These are phyloP conservation scores for Limnothrissa miodon DNA, from an alignment of 2,113 vertebrate species.

Conservation along the genomic window DNA sequence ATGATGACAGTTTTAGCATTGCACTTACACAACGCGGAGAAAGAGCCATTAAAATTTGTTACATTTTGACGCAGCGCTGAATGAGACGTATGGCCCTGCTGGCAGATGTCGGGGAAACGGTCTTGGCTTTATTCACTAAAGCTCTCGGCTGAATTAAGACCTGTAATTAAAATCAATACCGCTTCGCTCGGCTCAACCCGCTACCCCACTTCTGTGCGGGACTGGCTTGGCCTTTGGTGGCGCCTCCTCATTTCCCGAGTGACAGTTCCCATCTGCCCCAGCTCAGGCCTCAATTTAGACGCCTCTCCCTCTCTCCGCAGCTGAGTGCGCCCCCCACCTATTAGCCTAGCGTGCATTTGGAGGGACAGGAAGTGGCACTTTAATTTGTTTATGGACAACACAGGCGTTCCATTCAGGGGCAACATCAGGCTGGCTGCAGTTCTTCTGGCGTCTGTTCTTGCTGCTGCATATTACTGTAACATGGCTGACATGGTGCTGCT, in stretches of 20 bases:
- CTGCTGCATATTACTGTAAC: neutral
- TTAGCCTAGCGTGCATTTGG: slow-evolving; percentile 8
- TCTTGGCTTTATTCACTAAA: neutral
- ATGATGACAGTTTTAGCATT: too few relatives aligned
- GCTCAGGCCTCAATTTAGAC: slow-evolving; percentile 21
- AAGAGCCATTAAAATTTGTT: neutral
- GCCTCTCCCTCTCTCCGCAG: slow-evolving; percentile 18
- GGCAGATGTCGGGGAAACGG: neutral
- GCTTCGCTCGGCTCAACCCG: neutral
- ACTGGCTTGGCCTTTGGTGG: neutral
- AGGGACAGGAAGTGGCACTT: neutral
- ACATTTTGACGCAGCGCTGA: neutral
- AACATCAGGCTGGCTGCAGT: neutral
- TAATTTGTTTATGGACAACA: neutral
- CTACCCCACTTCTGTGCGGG: neutral
- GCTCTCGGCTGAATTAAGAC: neutral
- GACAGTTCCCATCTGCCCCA: slow-evolving; percentile 23
- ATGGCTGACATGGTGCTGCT: neutral
- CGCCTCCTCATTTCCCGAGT: slow-evolving; percentile 23
- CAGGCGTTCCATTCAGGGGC: neutral
- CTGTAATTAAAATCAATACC: slow-evolving; percentile 36
- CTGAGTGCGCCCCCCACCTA: slow-evolving; percentile 16
- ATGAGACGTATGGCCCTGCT: neutral
- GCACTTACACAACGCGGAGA: neutral
- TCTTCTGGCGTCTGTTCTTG: neutral